phyloP scores from a whole-genome alignment of 2,113 vertebrate genomes.

The Neotoma lepida region DNA sequence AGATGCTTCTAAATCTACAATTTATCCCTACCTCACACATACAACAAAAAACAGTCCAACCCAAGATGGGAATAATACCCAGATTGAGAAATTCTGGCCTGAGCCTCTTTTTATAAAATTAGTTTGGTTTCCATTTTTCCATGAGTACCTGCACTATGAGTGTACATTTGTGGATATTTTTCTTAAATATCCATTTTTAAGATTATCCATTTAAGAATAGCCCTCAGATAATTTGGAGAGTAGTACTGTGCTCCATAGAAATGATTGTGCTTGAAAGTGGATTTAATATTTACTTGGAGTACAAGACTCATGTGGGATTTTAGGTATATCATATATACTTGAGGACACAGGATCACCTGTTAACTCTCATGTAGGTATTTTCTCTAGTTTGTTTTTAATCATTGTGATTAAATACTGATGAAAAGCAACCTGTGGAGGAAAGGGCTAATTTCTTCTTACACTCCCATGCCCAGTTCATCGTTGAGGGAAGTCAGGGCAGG shows the following conservation, averaged over 20 bases:
- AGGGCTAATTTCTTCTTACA: not conserved
- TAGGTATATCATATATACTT: not conserved
- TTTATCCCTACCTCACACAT: not conserved
- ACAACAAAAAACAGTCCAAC: not conserved
- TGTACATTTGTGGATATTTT: not conserved
- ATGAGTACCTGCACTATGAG: not conserved
- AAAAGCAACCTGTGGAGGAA: not conserved
- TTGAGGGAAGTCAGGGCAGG: not conserved
- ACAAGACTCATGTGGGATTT: not conserved
- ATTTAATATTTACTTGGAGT: constrained; percentile 20
- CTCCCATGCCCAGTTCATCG: not conserved
- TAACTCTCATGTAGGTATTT: not conserved
- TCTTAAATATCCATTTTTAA: not conserved
- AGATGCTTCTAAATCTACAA: constrained; percentile 34
- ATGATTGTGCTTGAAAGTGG: not conserved
- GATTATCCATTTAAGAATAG: constrained; percentile 11
- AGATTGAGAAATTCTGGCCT: constrained; percentile 11
- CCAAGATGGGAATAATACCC: not conserved
- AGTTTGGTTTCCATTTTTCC: not conserved
- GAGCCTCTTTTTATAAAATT: not conserved
- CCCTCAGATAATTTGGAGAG: not conserved
- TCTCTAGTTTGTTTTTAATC: not conserved
- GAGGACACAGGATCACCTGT: not conserved
- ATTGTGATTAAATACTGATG: not conserved
- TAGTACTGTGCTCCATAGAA: constrained; percentile 9